Evolutionary conservation across 2,888 invertebrate genomes (phyloP).

Genomic region (Onthophagus sagittarius): DNA sequence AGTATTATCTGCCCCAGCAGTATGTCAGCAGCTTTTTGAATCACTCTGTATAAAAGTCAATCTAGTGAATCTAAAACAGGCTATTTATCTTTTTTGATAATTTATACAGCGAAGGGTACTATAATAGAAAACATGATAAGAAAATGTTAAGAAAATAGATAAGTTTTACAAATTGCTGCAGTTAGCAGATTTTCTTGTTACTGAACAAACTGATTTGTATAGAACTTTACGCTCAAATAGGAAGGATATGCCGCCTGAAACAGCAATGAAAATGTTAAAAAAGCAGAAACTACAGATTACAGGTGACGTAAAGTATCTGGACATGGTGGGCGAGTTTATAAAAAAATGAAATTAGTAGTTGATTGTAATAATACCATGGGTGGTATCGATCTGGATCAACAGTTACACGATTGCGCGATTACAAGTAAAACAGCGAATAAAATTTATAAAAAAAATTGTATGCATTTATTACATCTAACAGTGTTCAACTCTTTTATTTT

Average conservation of each 20-base stretch:
- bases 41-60: constrained; percentile 34
- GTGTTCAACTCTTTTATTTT: constrained; percentile 17
- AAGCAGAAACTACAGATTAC: constrained; percentile 25
- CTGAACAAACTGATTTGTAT: constrained; percentile 27
- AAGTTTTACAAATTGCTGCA: constrained; percentile 31
- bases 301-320: constrained; percentile 20
- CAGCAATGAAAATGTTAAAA: constrained; percentile 22
- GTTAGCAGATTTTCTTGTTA: constrained; percentile 23
- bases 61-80: constrained; percentile 35
- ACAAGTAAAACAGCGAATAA: constrained; percentile 14
- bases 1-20: no score
- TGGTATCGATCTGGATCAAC: constrained; percentile 34
- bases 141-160: constrained; percentile 20
- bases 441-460: constrained; percentile 18
- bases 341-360: constrained; percentile 25
- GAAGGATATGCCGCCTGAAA: constrained; percentile 23
- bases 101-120: constrained; percentile 31
- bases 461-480: constrained; percentile 10
- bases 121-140: constrained; percentile 9
- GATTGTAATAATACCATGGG: constrained; percentile 35
- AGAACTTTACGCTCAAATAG: constrained; percentile 25
- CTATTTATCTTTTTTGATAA: constrained; percentile 32
- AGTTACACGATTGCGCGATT: neutral
- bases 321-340: constrained; percentile 16
- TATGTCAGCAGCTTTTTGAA: no score